A percentile compares a stretch with the other conserved stretches of the same genome.
phyloP scores from a whole-genome alignment of 1,140 invertebrate genomes.

The Zaprionus vittiger region DNA sequence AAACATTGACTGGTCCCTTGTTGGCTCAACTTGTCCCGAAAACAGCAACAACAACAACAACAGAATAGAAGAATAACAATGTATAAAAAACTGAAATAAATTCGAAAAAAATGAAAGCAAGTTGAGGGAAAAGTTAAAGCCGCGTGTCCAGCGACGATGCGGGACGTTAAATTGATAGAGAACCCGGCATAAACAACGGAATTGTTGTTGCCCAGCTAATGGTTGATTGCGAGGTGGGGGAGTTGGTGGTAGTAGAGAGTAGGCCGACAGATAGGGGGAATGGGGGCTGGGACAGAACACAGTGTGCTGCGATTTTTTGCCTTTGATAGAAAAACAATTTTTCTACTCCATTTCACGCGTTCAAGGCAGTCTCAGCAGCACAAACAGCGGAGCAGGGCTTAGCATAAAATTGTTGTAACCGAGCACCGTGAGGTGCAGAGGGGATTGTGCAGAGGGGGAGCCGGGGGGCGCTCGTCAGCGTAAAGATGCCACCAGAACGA shows the following conservation, averaged over 20 bases:
- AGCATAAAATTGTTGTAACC: conserved; percentile 18
- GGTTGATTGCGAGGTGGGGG: conserved; percentile 10
- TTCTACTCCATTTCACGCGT: conserved; percentile 82
- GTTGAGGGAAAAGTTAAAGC: conserved; percentile 67
- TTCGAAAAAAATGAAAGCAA: conserved; percentile 15
- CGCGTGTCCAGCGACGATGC: conserved; percentile 66
- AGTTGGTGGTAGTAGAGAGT: not conserved
- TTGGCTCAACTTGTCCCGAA: conserved; percentile 23
- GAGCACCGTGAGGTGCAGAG: not conserved
- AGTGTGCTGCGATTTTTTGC: conserved; percentile 69
- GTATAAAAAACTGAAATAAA: conserved; percentile 18
- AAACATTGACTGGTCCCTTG: not conserved
- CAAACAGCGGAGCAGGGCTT: conserved; percentile 10
- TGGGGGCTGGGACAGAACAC: conserved; percentile 23
- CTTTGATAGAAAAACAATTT: conserved; percentile 82
- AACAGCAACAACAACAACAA: conserved; percentile 12
- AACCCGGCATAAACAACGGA: conserved; percentile 44
- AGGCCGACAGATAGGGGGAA: not conserved
- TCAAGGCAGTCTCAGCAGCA: conserved; percentile 60
- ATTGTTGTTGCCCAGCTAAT: conserved; percentile 46
- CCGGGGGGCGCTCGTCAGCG: conserved; percentile 56
- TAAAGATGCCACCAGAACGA: conserved; percentile 76
- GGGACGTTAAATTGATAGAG: conserved; percentile 74
- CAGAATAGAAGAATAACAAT: conserved; percentile 10
- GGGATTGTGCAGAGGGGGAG: not conserved